Evolutionary conservation across 2,797 vertebrate genomes (phyloP), one percentile per base, ranked within the genome.

Genomic region (Nasua narica): DNA sequence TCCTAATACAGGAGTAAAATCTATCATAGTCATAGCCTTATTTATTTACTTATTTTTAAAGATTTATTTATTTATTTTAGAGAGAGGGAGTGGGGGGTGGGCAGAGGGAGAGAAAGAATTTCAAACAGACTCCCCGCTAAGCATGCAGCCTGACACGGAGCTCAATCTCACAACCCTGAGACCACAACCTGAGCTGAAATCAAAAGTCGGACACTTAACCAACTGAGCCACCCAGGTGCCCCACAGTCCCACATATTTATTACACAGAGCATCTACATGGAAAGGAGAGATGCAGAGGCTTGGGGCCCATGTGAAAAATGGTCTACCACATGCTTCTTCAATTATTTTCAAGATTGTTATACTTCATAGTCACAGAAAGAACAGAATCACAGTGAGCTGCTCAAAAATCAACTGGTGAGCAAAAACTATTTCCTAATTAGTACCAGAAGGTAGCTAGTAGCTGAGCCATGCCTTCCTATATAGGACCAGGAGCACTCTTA

Each of bases 361-460:
- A 15, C 15, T 84, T 74, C 6, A 43, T 65, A 46, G 76, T 92
- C 29, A 69, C 58, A 37, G 60, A 92, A 93, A 82, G 9, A 87
- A 83, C 13, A 93, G 46, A 92, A 85, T 77, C 69, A 87, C 19
- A 77, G 72, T 43, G 82, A 94, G 67, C 92, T 74, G 60, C 18
- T 94, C 37, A 87, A 89, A 91, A 79, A 62, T n/a, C 62, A 89
- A 82, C 23, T 65, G 56, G 58, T 37, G 27, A 90, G 54, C 82
- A 95, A 79, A 91, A 37, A 5, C 9, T 82, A 56, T 76, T 96
- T 97, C 74, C 74, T 96, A 78, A 32, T 83, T 54, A 94, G 32
- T n/a, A 76, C 25, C 67, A 88, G 69, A 67, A 83, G 10, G 9
- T 37, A 69, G 60, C 13, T 50, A 27, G 58, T 62, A 50, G 18